Conservation (phyloP, 2,113 vertebrate species). For the Petrocephalus zakoni region DNA sequence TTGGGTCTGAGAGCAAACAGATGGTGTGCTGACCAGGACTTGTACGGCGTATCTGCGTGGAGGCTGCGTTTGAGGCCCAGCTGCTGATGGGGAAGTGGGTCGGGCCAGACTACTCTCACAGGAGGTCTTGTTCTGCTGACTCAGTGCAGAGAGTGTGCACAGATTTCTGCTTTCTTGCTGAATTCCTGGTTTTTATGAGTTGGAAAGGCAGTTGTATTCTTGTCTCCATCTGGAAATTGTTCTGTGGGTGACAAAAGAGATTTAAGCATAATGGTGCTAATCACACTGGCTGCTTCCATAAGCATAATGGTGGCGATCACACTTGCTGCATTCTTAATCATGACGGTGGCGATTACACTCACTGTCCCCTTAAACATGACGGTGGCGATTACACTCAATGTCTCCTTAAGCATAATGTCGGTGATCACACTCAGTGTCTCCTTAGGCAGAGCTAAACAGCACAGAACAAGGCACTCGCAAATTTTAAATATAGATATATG, state of each 20-base stretch:
- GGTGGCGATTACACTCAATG: neutral
- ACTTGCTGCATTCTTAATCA: neutral
- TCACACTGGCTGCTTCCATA: neutral
- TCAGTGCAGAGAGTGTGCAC: neutral
- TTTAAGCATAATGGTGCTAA: neutral
- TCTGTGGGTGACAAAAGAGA: neutral
- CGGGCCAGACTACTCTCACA: neutral
- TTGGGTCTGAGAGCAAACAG: too few species aligned
- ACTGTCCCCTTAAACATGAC: neutral
- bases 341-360: neutral
- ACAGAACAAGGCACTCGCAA: neutral
- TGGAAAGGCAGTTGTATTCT: neutral
- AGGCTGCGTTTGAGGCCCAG: neutral
- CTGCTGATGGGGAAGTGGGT: neutral
- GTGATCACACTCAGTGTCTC: neutral
- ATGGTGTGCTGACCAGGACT: too few species aligned
- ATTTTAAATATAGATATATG: neutral
- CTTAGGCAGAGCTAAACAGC: neutral
- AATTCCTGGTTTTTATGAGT: slow-evolving; percentile 1
- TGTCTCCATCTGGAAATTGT: slow-evolving; percentile 3
- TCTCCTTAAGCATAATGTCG: neutral
- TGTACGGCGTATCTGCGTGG: neutral
- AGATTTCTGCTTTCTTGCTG: neutral
- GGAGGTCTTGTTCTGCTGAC: neutral
- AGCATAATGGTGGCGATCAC: neutral